Evolutionary conservation across 2,113 vertebrate genomes (phyloP).

Genomic region (Dendrocopos noguchii): DNA sequence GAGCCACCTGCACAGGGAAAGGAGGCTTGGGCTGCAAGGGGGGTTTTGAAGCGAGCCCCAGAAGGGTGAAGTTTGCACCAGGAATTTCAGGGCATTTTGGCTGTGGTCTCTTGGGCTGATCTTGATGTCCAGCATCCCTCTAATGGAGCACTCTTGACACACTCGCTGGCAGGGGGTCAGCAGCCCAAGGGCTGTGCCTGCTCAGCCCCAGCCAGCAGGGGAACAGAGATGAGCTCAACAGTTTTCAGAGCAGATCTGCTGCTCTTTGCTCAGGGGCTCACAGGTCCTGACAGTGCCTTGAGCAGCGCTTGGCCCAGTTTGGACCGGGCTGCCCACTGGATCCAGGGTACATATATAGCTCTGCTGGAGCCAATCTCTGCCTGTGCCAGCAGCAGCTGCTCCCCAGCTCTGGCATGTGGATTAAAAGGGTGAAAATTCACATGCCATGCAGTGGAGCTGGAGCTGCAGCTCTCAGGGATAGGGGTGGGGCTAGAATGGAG

Average conservation of each 20-base stretch:
- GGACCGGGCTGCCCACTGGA: not conserved
- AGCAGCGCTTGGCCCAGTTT: not conserved
- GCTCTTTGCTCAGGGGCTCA: not conserved
- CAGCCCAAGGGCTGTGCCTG: not conserved
- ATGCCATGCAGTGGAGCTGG: not conserved
- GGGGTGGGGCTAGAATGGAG: not conserved
- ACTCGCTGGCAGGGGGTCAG: rapidly evolving
- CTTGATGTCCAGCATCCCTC: not conserved
- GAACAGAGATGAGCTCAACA: not conserved
- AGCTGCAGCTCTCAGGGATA: not conserved
- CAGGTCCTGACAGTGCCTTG: not conserved
- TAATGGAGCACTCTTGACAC: rapidly evolving
- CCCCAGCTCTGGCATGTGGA: not conserved
- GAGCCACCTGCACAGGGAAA: not conserved
- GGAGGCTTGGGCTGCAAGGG: not conserved
- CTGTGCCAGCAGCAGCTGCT: not conserved
- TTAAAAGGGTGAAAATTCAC: not conserved
- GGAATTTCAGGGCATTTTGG: not conserved
- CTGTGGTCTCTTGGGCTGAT: not conserved
- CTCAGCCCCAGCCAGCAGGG: not conserved
- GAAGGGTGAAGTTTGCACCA: not conserved
- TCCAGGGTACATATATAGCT: rapidly evolving
- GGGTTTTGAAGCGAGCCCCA: not conserved
- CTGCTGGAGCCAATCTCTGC: not conserved
- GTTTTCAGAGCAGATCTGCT: not conserved